These are phyloP conservation scores for Eilema caniola DNA, from an alignment of 2,888 invertebrate genomes.

Conservation along the genomic window DNA sequence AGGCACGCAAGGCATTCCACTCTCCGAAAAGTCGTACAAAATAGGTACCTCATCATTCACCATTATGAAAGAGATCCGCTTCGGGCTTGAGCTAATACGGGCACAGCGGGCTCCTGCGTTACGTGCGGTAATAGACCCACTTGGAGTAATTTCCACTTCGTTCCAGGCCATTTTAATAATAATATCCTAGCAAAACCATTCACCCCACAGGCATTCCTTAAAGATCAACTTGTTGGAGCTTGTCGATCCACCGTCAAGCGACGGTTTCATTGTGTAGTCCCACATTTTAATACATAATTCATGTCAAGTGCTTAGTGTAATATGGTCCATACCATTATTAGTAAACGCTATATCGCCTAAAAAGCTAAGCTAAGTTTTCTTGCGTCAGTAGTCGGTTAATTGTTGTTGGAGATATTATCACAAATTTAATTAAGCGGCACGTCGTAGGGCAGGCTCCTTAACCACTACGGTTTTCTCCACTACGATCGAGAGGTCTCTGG, in stretches of 20 bases:
- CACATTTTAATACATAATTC: neutral
- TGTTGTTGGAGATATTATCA: too few species aligned
- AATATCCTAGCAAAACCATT: conserved; percentile 29
- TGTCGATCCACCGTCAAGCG: neutral
- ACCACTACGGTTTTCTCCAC: too few species aligned
- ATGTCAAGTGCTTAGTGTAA: neutral
- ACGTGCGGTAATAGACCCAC: conserved; percentile 76
- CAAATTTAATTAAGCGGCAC: neutral
- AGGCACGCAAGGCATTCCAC: neutral
- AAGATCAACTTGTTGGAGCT: conserved; percentile 15
- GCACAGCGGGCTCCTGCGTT: conserved; percentile 70
- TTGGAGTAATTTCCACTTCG: conserved; percentile 76
- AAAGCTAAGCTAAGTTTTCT: neutral
- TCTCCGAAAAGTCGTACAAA: neutral
- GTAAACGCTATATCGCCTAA: neutral
- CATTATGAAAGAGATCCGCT: conserved; percentile 39
- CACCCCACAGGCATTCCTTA: conserved; percentile 7
- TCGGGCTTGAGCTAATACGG: conserved; percentile 68
- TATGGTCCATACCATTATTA: neutral
- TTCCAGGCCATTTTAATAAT: conserved; percentile 67
- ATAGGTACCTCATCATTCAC: neutral
- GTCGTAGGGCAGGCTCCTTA: too few species aligned
- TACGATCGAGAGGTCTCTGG: neutral
- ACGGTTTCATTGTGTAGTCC: neutral
- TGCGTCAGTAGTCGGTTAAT: too few species aligned